phyloP scores from a whole-genome alignment of 2,797 vertebrate species.

The Amblyraja radiata region DNA sequence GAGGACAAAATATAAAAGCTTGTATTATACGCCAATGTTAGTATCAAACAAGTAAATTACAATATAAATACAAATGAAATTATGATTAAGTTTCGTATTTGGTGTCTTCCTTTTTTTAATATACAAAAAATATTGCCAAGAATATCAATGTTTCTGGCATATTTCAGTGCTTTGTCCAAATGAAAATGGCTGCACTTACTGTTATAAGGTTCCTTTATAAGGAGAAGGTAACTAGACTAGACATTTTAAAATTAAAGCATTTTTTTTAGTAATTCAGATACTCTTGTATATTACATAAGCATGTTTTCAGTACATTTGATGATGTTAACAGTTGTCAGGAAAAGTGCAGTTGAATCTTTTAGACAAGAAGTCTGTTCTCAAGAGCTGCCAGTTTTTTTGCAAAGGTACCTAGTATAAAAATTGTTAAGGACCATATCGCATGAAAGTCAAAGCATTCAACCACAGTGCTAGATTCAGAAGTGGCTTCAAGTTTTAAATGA shows the following conservation, averaged over 20 bases:
- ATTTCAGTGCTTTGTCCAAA: not conserved
- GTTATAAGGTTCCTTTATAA: not conserved
- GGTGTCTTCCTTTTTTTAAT: not conserved
- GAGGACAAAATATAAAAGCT: not conserved
- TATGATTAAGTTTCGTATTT: conserved; percentile 7
- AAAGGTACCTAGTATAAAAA: conserved; percentile 17
- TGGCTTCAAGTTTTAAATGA: not conserved
- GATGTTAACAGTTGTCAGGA: conserved; percentile 17
- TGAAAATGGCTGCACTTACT: conserved; percentile 12
- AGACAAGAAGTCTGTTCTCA: not conserved
- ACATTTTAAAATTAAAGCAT: conserved; percentile 27
- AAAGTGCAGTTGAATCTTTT: not conserved
- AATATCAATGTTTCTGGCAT: not conserved
- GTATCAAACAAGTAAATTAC: conserved; percentile 36
- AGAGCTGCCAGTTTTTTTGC: conserved; percentile 34
- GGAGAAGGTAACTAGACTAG: conserved; percentile 18
- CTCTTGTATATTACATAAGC: conserved; percentile 24
- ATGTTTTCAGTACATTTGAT: conserved; percentile 17
- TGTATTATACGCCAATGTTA: not conserved
- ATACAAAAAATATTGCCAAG: conserved; percentile 27
- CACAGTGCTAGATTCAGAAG: not conserved
- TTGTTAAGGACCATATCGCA: conserved; percentile 22
- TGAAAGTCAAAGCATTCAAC: not conserved
- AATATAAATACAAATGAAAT: conserved; percentile 33
- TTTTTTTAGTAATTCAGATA: conserved; percentile 29